Base-by-base conservation (phyloP, 2,113 vertebrate genomes). In the Danio rerio region DNA sequence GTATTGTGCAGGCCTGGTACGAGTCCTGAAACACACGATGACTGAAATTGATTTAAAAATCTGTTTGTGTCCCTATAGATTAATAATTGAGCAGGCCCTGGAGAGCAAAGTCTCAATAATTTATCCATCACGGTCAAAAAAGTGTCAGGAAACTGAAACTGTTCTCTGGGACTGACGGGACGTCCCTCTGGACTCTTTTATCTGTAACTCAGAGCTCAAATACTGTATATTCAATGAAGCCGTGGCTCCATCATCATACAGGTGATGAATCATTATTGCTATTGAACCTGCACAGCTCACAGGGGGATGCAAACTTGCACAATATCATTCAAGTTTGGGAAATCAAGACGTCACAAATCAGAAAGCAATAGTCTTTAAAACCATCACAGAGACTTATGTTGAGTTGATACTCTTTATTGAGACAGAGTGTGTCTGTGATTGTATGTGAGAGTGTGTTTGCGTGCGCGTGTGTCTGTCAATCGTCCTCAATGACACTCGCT, bases 381-480 rank as follows among this genome's bases (percentile, higher is more conserved):
- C 31, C 31, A 31, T 66, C 15, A 43, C 5, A 8, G 40, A n/a
- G 4, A 43, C 43, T 9, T 43, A 42, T n/a, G n/a, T 10, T 13
- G 59, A 62, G 59, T 31, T 13, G 6, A 13, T 31, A 62, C 13
- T 21, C 5, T 31, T 10, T 31, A 31, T 62, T n/a, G 50, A 5
- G 50, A 52, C n/a, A 8, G 43, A 6, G 75, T 10, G 10, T 31
- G 59, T 20, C n/a, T 11, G 6, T n/a, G 63, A 45, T 31, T 47
- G 31, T 15, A 49, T 42, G 62, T 15, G 65, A 11, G 52, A 10
- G 45, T 42, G 80, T 52, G 58, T n/a, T n/a, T 62, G 43, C 15
- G 68, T 72, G 66, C n/a, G 43, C n/a, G 61, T 18, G 8, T 42
- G 47, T 42, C 40, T 56, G 45, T 81, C 31, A 62, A 18, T 84